These are phyloP conservation scores for Drosophila auraria DNA, from an alignment of 1,140 invertebrate genomes.

Conservation along the genomic window DNA sequence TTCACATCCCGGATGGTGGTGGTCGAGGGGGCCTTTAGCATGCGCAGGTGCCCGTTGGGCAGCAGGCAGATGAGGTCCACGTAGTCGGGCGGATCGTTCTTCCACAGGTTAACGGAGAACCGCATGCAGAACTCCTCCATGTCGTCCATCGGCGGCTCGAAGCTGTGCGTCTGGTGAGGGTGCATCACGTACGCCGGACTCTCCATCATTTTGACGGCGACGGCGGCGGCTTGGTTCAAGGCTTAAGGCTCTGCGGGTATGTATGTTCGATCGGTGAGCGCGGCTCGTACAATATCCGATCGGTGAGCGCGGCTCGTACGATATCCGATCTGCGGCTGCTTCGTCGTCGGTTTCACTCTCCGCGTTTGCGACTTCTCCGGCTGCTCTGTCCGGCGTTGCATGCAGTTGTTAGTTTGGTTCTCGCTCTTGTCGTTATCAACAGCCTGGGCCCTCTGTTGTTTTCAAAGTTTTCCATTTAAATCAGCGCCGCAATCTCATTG, in stretches of 20 bases:
- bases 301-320: background rate
- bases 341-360: slow-evolving; percentile 2
- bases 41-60: slow-evolving; percentile 93
- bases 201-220: slow-evolving; percentile 18
- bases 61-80: slow-evolving; percentile 92
- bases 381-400: slow-evolving; percentile 49
- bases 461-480: slow-evolving; percentile 68
- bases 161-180: background rate
- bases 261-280: background rate
- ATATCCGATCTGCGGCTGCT: background rate
- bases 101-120: slow-evolving; percentile 74
- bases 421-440: slow-evolving; percentile 32
- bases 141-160: background rate
- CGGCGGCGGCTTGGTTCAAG: slow-evolving; percentile 5
- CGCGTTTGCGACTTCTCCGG: background rate
- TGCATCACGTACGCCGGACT: background rate
- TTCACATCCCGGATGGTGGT: slow-evolving; percentile 93
- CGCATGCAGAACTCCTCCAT: slow-evolving; percentile 7
- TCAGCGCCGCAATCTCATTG: slow-evolving; percentile 55
- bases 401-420: slow-evolving; percentile 41
- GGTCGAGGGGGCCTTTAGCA: slow-evolving; percentile 89
- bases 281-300: background rate
- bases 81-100: slow-evolving; percentile 79
- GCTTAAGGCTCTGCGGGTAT: background rate
- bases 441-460: slow-evolving; percentile 39